Evolutionary conservation across 92 coral and sea anemone genomes (phyloP), one percentile per base, ranked within the genome.

Genomic region (Nematostella vectensis): DNA sequence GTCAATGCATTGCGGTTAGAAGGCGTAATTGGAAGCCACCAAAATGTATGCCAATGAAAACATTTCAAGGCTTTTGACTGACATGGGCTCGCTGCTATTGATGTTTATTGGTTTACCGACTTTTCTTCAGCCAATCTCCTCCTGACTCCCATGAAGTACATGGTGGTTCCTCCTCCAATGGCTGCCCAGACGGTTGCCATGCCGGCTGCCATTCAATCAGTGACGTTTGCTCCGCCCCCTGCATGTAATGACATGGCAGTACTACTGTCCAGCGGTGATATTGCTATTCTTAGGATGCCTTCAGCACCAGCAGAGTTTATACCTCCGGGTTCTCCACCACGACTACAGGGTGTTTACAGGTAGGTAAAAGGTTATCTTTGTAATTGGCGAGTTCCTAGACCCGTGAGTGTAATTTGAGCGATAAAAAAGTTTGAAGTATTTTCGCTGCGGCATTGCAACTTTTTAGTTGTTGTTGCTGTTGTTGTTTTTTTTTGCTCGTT

Each of bases 121-220:
- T n/a, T n/a, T n/a, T n/a, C n/a, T n/a, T n/a, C n/a, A 85, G 95
- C 62, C 30, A 63, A 56, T 6, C 45, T 85, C 29, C 57, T 89
- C 10, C 47, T 78, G 47, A 93, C 99, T 1, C 93, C 96, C 40
- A 75, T 87, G 94, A 69, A 74, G 17, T 75, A 69, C 70, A 54
- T 93, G 85, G 94, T 93, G 3, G 74, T 93, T 0, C 99, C 99
- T 22, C 96, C 99, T 2, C 99, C 99, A 3, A 87, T 87, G 99
- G 83, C 96, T 2, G 87, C 88, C 31, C 49, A 75, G 31, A 36
- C 82, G 12, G 37, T 87, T 27, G 44, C 82, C 59, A 61, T 88
- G 51, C 63, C 80, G 10, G 55, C 80, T 8, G 68, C 94, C 10
- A 83, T 77, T 20, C 67, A 72, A 30, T 65, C 64, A 13, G 76